Evolutionary conservation across 2,888 invertebrate genomes (phyloP).

Genomic region (Epistrophella euchroma): DNA sequence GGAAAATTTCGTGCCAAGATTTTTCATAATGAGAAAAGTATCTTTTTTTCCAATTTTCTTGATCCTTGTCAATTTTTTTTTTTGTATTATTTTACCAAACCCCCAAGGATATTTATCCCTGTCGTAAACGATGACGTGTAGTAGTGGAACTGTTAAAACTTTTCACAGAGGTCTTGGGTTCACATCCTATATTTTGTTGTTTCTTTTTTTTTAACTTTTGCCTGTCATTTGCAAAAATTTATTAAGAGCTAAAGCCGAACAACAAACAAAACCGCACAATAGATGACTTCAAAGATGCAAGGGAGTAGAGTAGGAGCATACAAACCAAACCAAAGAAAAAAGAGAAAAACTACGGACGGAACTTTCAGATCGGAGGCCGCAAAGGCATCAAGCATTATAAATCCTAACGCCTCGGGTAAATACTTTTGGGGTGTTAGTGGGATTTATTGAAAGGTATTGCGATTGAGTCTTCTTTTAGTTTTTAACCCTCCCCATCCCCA

Average conservation of each 20-base stretch:
- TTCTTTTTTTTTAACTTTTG: background rate
- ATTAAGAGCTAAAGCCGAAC: constrained; percentile 57
- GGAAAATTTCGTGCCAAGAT: constrained; percentile 74
- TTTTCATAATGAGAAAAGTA: constrained; percentile 74
- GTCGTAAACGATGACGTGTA: constrained; percentile 8
- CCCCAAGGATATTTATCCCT: constrained; percentile 14
- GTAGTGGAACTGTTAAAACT: constrained; percentile 45
- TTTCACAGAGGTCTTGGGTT: background rate
- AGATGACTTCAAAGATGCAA: constrained; percentile 21
- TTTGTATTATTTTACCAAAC: too few relatives aligned
- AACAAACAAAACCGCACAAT: constrained; percentile 60
- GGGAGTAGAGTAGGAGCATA: background rate
- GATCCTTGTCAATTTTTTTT: background rate
- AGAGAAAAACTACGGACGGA: constrained; percentile 23
- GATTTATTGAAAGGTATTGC: constrained; percentile 70
- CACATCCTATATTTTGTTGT: background rate
- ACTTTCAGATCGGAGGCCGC: constrained; percentile 62
- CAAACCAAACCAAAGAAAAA: background rate
- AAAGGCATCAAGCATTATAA: constrained; percentile 65
- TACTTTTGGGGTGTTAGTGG: constrained; percentile 61
- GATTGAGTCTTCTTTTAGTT: constrained; percentile 50
- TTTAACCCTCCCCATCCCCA: constrained; percentile 15
- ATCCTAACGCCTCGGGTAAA: constrained; percentile 72
- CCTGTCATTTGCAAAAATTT: constrained; percentile 43
- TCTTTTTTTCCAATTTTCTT: constrained; percentile 55